Percentiles rank a stretch among this genome's conserved stretches.
Evolutionary conservation across 2,113 vertebrate species (phyloP).

Genomic region (Apistogramma diplotaenia): DNA sequence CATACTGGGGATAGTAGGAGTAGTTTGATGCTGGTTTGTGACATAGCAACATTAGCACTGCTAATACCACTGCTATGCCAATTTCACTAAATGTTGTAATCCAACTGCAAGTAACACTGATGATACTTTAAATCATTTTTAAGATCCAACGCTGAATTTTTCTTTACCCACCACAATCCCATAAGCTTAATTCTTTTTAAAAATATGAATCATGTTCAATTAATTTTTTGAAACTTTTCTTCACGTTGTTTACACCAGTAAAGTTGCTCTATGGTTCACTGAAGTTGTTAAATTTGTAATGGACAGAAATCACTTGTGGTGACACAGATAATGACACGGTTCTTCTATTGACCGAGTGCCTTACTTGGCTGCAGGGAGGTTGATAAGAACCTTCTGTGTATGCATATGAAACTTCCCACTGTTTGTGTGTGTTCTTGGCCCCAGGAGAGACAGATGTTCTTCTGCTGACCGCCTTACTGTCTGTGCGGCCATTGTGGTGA

Average conservation of each 20-base stretch:
- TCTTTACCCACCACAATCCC: background rate
- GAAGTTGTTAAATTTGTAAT: background rate
- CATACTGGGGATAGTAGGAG: slow-evolving; percentile 1
- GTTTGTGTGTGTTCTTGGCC: slow-evolving; percentile 44
- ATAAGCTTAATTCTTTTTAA: background rate
- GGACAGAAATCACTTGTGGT: background rate
- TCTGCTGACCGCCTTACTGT: slow-evolving; percentile 77
- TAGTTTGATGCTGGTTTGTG: background rate
- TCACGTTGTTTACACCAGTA: background rate
- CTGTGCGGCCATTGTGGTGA: slow-evolving; percentile 82
- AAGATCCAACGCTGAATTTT: background rate
- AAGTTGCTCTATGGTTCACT: background rate
- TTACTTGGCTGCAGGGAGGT: slow-evolving; percentile 14
- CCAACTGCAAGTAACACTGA: background rate
- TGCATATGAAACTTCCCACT: slow-evolving; percentile 47
- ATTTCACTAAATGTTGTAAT: background rate
- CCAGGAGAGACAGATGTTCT: slow-evolving; percentile 83
- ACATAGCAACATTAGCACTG: background rate
- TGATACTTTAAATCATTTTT: background rate
- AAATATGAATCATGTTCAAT: background rate
- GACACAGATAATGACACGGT: background rate
- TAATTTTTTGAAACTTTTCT: background rate
- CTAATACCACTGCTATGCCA: background rate
- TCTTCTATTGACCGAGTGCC: slow-evolving; percentile 7
- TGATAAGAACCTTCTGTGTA: slow-evolving; percentile 49